Conservation (phyloP, 2,113 vertebrate species). For the Scortum barcoo region DNA sequence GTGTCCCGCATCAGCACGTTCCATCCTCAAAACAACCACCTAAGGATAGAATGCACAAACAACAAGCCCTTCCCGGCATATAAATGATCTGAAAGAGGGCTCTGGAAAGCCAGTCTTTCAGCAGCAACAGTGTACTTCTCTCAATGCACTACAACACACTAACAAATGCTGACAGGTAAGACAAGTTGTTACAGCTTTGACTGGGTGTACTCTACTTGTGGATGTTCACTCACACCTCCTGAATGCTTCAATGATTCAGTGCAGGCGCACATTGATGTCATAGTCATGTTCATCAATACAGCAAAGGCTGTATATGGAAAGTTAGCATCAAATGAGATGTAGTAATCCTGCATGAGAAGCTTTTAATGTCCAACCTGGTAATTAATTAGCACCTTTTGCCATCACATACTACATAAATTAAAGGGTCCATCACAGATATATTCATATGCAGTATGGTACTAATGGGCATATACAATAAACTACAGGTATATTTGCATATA, state of each 20-base stretch:
- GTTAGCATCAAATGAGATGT: not conserved
- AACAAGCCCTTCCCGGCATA: conserved; percentile 12
- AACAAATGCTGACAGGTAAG: conserved; percentile 39
- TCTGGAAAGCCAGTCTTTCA: conserved; percentile 10
- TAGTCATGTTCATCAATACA: not conserved
- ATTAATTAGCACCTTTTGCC: not conserved
- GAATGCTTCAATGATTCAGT: conserved; percentile 34
- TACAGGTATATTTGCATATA: not conserved
- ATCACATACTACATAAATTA: not conserved
- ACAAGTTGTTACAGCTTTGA: conserved; percentile 50
- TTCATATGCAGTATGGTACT: not conserved
- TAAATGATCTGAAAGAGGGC: conserved; percentile 27
- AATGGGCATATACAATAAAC: not conserved
- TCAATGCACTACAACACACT: conserved; percentile 21
- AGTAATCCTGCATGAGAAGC: not conserved
- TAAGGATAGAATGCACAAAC: conserved; percentile 17
- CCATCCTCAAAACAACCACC: conserved; percentile 20
- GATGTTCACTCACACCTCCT: conserved; percentile 20
- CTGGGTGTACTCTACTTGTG: conserved; percentile 8
- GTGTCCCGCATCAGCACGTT: conserved; percentile 17
- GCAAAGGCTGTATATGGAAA: not conserved
- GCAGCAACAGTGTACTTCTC: conserved; percentile 14
- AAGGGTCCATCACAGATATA: not conserved
- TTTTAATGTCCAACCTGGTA: not conserved
- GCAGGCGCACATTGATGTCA: not conserved